Evolutionary conservation across 1,140 invertebrate genomes (phyloP).

Genomic region (Dendroctonus ponderosae): DNA sequence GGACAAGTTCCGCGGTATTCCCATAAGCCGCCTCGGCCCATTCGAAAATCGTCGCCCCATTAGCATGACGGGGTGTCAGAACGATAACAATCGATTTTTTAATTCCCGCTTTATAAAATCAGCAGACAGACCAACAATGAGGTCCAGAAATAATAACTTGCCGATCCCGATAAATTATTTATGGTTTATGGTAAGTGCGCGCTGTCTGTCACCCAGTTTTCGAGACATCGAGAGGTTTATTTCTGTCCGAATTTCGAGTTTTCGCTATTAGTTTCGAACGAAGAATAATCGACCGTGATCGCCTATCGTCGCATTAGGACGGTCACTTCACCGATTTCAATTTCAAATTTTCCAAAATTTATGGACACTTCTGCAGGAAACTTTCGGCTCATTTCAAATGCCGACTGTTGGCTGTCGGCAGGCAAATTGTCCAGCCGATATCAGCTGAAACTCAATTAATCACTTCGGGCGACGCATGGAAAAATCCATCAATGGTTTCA

Average conservation of each 20-base stretch:
- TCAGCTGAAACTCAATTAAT: too few relatives aligned
- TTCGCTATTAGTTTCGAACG: slow-evolving; percentile 18
- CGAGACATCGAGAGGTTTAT: slow-evolving; percentile 5
- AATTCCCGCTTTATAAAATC: slow-evolving; percentile 22
- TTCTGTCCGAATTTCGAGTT: slow-evolving; percentile 13
- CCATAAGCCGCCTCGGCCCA: slow-evolving; percentile 1
- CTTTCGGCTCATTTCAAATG: too few relatives aligned
- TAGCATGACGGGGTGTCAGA: slow-evolving; percentile 22
- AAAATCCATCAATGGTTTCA: too few relatives aligned
- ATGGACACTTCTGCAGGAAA: background rate
- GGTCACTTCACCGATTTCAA: slow-evolving; percentile 12
- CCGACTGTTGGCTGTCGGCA: too few relatives aligned
- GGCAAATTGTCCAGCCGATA: too few relatives aligned
- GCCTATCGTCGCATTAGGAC: slow-evolving; percentile 1
- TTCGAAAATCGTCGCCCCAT: slow-evolving; percentile 7
- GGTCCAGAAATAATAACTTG: slow-evolving; percentile 19
- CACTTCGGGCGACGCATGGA: too few relatives aligned
- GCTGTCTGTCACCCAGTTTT: slow-evolving; percentile 25
- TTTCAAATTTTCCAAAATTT: slow-evolving; percentile 20
- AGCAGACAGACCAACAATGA: slow-evolving; percentile 22
- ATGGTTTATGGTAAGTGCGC: slow-evolving; percentile 16
- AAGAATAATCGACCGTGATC: slow-evolving; percentile 12
- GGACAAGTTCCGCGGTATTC: background rate
- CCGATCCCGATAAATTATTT: slow-evolving; percentile 22
- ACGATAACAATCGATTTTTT: slow-evolving; percentile 26